Base-by-base conservation (phyloP, 2,113 vertebrate genomes). In the Mustela nigripes region DNA sequence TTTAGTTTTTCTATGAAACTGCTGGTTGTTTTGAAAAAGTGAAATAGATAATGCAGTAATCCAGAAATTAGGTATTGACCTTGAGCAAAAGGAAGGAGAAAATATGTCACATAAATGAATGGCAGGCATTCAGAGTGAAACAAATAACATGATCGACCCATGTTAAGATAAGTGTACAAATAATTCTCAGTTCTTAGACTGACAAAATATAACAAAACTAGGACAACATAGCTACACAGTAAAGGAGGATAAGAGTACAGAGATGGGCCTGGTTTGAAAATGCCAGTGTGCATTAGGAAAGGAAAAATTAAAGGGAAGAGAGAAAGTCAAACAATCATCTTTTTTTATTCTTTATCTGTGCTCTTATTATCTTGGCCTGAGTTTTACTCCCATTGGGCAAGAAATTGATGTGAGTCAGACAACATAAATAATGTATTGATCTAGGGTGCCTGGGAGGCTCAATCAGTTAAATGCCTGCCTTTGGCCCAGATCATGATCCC, bases 101-200 rank as follows among this genome's bases (percentile, higher is more conserved):
- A 96, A 8, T 88, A 94, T 89, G 56, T 50, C 45, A 71, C 31
- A 93, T 73, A 24, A 91, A 83, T 9, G 24, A 97, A 65, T 58
- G 21, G 42, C 62, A 93, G 31, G 16, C 81, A 91, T 97, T 97
- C 85, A 94, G 16, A 95, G 92, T 84, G 22, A 97, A 95, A 94
- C 90, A 80, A 92, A 86, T 87, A 87, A 93, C 36, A 63, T 76
- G 91, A 95, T 62, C 88, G 15, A 65, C 18, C 7, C 24, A 85
- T 83, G 45, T 86, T 86, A 50, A 94, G 88, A 94, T 92, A 94
- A 95, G 26, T 89, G 69, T 15, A 94, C 95, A 94, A 97, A 97
- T 39, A 95, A 89, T 84, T 96, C 67, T 96, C 67, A 92, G 81
- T 96, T 93, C 26, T 33, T 50, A n/a, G 28, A 87, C 15, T 62